phyloP scores from a whole-genome alignment of 2,888 invertebrate genomes.

The Rhagium mordax region DNA sequence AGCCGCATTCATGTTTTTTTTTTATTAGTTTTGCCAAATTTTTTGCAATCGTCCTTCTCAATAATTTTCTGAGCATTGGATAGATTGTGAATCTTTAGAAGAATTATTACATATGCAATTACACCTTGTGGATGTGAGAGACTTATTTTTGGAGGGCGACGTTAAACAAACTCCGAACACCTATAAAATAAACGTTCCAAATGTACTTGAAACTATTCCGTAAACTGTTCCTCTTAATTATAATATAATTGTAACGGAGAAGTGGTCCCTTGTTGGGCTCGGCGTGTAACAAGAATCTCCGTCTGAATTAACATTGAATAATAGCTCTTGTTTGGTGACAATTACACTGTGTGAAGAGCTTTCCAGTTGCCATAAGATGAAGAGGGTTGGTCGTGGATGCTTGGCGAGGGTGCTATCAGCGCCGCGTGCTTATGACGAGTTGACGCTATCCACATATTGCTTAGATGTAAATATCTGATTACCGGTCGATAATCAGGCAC shows the following conservation, averaged over 20 bases:
- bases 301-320: constrained; percentile 47
- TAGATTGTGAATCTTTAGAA: no score
- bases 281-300: constrained; percentile 41
- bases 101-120: no score
- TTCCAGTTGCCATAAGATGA: constrained; percentile 29
- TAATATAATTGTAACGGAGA: constrained; percentile 21
- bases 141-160: background rate
- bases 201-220: background rate
- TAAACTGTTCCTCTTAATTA: constrained; percentile 2
- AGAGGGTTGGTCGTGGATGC: background rate
- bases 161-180: background rate
- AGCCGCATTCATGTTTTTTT: no score
- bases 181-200: background rate
- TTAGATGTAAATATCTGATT: constrained; percentile 13
- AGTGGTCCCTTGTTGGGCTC: constrained; percentile 32
- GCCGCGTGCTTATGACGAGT: constrained; percentile 14
- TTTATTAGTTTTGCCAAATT: no score
- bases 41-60: no score
- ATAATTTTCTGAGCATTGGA: no score
- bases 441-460: background rate
- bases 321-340: constrained; percentile 47
- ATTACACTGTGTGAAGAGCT: constrained; percentile 44
- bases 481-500: background rate
- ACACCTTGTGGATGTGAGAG: no score
- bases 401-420: background rate